Evolutionary conservation across 2,797 vertebrate genomes (phyloP).

Genomic region (Sebastes steindachneri): DNA sequence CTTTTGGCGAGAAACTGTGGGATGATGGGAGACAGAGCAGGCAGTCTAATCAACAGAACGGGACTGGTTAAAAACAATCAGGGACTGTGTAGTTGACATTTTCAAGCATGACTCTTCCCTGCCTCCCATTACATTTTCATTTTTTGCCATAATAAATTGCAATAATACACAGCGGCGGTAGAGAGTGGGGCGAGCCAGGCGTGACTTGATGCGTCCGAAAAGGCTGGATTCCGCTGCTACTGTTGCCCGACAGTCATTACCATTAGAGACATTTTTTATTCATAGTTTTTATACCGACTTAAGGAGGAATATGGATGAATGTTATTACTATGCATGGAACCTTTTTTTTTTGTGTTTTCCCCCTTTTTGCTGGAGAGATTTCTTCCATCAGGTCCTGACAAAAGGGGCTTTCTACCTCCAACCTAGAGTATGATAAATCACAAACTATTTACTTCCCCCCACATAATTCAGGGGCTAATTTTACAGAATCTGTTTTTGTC

Average conservation of each 20-base stretch:
- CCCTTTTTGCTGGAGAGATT: slow-evolving; percentile 66
- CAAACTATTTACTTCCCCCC: slow-evolving; percentile 85
- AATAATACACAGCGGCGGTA: slow-evolving; percentile 80
- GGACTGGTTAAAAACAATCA: slow-evolving; percentile 83
- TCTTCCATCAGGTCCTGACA: slow-evolving; percentile 83
- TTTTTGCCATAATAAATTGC: slow-evolving; percentile 86
- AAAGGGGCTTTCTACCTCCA: slow-evolving; percentile 81
- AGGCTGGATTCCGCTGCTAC: slow-evolving; percentile 70
- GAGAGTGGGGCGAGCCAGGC: slow-evolving; percentile 76
- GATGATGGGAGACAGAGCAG: slow-evolving; percentile 74
- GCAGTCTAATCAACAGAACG: slow-evolving; percentile 76
- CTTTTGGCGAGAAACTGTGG: slow-evolving; percentile 65
- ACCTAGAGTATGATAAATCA: slow-evolving; percentile 86
- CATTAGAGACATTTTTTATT: slow-evolving; percentile 85
- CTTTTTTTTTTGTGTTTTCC: slow-evolving; percentile 58
- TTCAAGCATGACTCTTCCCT: slow-evolving; percentile 85
- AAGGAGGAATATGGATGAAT: slow-evolving; percentile 84
- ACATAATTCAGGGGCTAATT: slow-evolving; percentile 86
- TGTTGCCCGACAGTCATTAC: slow-evolving; percentile 82
- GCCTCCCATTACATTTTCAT: slow-evolving; percentile 82
- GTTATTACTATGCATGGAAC: slow-evolving; percentile 86
- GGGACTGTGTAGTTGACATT: slow-evolving; percentile 83
- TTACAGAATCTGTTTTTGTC: slow-evolving; percentile 89
- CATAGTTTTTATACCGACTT: slow-evolving; percentile 85
- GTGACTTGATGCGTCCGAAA: slow-evolving; percentile 78